Base-by-base conservation (phyloP, 1,140 invertebrate genomes). In the Capitella teleta region DNA sequence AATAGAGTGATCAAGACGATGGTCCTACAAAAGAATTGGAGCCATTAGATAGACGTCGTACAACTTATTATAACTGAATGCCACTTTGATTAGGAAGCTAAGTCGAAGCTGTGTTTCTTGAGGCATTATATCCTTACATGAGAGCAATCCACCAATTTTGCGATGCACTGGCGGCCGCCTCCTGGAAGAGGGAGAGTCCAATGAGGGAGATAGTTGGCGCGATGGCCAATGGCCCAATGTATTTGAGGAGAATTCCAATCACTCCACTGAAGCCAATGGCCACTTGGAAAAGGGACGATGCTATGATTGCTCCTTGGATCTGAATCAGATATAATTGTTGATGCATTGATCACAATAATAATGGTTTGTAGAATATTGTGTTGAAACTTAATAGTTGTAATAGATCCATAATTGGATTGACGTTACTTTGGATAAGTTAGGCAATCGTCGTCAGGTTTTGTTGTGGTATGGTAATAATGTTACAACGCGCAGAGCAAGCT, bases 1-100 rank as follows among this genome's bases (percentile, higher is more conserved):
- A 88, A 90, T 23, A 88, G 57, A 0, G 84, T 83, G 50, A 92
- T 73, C 68, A 90, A 74, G 4, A 79, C 69, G 50, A 89, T 85
- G 1, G 87, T 90, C 45, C 87, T 90, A 66, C 19, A 45, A 45
- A 6, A 1, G 26, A 10, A 24, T 10, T n/a, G n/a, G n/a, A n/a
- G n/a, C n/a, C n/a, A n/a, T n/a, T n/a, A n/a, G n/a, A n/a, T n/a
- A n/a, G n/a, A n/a, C n/a, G n/a, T n/a, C n/a, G n/a, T n/a, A n/a
- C n/a, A n/a, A n/a, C n/a, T n/a, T n/a, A n/a, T n/a, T n/a, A n/a
- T n/a, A n/a, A n/a, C n/a, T n/a, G n/a, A n/a, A n/a, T n/a, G n/a
- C n/a, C n/a, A n/a, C n/a, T n/a, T n/a, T n/a, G n/a, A n/a, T n/a
- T n/a, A n/a, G n/a, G n/a, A n/a, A n/a, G n/a, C n/a, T n/a, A n/a